Evolutionary conservation across 1,140 invertebrate genomes (phyloP), one percentile per base, ranked within the genome.

Genomic region (Cotesia vestalis): DNA sequence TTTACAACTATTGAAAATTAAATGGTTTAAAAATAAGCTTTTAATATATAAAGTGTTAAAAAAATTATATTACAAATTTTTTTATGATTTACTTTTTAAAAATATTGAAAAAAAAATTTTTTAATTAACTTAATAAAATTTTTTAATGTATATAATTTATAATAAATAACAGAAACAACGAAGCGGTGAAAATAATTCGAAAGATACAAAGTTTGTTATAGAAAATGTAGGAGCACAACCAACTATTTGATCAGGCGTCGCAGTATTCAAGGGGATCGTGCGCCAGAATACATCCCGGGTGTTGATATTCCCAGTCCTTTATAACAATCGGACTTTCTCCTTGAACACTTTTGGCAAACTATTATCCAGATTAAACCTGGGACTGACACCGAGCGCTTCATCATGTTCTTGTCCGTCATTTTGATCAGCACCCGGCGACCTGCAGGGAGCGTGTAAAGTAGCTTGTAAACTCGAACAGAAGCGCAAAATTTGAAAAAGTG

Each of bases 261-360:
- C 35, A 53, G 51, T 46, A 46, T 34, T 17, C 34, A 72, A 78
- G 76, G 79, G 81, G 81, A 78, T 77, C 71, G 76, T 76, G 77
- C 79, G 76, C 80, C 81, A 78, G 76, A 83, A 77, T 80, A 77
- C 11, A 46, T 46, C 77, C 74, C 82, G 84, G 80, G 81, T 85
- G 83, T 77, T 83, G 75, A 77, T 78, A 79, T 85, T 85, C 84
- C 83, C 84, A 85, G 83, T 83, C 80, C 79, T 75, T 76, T 80
- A 27, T 78, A 20, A 53, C 36, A 40, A 27, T 46, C 55, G 12
- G 17, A 67, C 17, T 35, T 34, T 27, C 35, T 38, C 64, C 60
- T 52, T 20, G 52, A 11, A 61, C 64, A 72, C 64, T 67, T 55
- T 55, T 20, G 52, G 17, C 11, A 72, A 52, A 63, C 46, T 64